Conservation (phyloP, 2,113 vertebrate genomes). For the Cervus canadensis region DNA sequence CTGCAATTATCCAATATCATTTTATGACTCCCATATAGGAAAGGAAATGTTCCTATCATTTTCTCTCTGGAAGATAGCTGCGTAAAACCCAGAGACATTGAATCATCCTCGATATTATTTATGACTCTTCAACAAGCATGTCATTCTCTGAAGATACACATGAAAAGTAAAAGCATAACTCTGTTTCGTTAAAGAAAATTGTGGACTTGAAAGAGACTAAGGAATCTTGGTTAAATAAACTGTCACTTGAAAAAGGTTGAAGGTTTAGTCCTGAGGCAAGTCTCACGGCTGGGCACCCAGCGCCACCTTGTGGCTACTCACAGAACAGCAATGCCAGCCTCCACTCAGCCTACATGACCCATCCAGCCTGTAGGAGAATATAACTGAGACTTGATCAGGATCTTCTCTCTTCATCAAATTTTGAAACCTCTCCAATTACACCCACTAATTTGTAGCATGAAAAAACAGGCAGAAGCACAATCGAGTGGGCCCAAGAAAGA, state of each 20-base stretch:
- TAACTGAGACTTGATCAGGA: background rate
- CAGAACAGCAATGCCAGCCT: background rate
- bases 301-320: background rate
- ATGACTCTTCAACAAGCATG: background rate
- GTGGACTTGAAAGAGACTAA: background rate
- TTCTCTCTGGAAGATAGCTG: background rate
- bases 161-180: background rate
- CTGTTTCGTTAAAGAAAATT: conserved; percentile 4
- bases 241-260: background rate
- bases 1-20: background rate
- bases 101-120: background rate
- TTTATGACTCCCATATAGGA: background rate
- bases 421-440: background rate
- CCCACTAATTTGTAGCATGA: background rate
- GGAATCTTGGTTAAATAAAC: background rate
- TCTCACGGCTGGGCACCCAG: background rate
- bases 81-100: background rate
- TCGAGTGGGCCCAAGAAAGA: background rate
- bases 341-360: accelerated
- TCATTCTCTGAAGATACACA: background rate
- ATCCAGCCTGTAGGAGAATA: background rate
- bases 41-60: background rate
- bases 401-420: background rate
- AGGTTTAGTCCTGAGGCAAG: background rate
- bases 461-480: background rate